Percentiles rank a stretch among this genome's conserved stretches.
These are phyloP conservation scores for Catocala nupta DNA, from an alignment of 2,888 invertebrate species.

Conservation along the genomic window DNA sequence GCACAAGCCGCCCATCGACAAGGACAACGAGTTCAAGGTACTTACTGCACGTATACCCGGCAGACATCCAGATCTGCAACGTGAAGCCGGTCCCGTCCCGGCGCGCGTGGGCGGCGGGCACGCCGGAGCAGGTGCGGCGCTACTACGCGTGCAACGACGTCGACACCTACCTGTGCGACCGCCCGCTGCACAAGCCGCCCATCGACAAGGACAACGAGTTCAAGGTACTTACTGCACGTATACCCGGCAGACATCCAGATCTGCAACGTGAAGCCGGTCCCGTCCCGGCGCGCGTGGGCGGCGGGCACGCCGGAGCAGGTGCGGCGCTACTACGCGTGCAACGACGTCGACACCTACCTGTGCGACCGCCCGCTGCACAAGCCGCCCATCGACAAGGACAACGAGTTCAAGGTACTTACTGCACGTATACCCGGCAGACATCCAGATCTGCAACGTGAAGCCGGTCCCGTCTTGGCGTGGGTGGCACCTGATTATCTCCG, in stretches of 20 bases:
- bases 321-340: conserved; percentile 95
- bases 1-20: conserved; percentile 96
- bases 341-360: conserved; percentile 96
- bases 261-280: conserved; percentile 96
- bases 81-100: conserved; percentile 95
- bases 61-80: conserved; percentile 97
- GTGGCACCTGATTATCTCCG: conserved; percentile 61
- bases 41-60: too few species aligned
- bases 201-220: conserved; percentile 98
- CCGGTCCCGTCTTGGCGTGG: conserved; percentile 92
- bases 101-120: conserved; percentile 88
- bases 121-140: conserved; percentile 95
- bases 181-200: conserved; percentile 95
- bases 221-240: conserved; percentile 84
- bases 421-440: conserved; percentile 83
- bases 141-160: conserved; percentile 98
- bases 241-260: conserved; percentile 93
- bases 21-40: conserved; percentile 97
- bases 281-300: conserved; percentile 89
- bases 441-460: conserved; percentile 97
- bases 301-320: conserved; percentile 94
- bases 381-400: conserved; percentile 96
- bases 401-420: conserved; percentile 93
- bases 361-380: conserved; percentile 96
- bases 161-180: conserved; percentile 95